Conservation (phyloP, 2,888 invertebrate species). For the Leistus spinibarbis region DNA sequence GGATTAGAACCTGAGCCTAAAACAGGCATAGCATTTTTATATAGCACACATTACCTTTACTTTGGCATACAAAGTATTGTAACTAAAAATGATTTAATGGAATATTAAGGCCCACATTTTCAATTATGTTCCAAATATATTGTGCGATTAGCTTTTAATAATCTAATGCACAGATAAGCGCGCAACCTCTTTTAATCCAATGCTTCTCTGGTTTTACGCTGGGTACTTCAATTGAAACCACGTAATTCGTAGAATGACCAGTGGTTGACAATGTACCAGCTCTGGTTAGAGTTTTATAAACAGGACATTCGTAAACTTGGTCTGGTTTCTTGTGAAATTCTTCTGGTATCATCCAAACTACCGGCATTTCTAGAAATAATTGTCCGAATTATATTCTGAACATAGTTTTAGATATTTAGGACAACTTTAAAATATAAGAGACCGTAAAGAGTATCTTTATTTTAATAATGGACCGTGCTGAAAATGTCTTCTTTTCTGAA, state of each 20-base stretch:
- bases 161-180: slow-evolving; percentile 62
- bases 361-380: slow-evolving; percentile 66
- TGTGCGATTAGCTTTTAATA: slow-evolving; percentile 51
- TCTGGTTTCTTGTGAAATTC: slow-evolving; percentile 62
- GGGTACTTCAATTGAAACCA: slow-evolving; percentile 66
- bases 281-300: slow-evolving; percentile 69
- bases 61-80: too few species aligned
- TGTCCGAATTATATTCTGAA: too few species aligned
- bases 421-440: too few species aligned
- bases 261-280: slow-evolving; percentile 70
- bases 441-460: too few species aligned
- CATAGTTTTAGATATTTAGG: too few species aligned
- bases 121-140: background rate
- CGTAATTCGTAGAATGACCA: slow-evolving; percentile 73
- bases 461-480: too few species aligned
- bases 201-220: slow-evolving; percentile 62
- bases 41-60: too few species aligned
- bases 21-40: too few species aligned
- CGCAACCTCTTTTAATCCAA: slow-evolving; percentile 69
- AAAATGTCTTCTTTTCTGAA: too few species aligned
- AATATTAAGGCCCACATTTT: too few species aligned
- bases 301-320: slow-evolving; percentile 65
- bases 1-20: too few species aligned
- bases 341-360: slow-evolving; percentile 72
- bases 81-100: too few species aligned